Evolutionary conservation across 2,113 vertebrate genomes (phyloP).

Genomic region (Alethe castanea): DNA sequence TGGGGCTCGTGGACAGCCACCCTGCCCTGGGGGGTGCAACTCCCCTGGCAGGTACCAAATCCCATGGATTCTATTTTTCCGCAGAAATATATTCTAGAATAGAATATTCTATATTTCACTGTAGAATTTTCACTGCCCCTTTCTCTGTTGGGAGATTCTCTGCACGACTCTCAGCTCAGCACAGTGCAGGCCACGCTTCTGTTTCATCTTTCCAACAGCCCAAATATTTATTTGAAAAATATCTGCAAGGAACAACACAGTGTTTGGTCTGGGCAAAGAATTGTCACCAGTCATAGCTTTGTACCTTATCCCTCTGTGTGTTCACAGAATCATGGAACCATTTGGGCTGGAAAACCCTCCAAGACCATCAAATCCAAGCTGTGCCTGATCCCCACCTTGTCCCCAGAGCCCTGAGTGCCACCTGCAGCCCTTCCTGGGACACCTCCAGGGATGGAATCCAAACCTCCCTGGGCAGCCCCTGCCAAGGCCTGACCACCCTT

Average conservation of each 20-base stretch:
- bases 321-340: neutral
- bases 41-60: neutral
- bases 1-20: neutral
- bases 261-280: neutral
- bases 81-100: too few species aligned
- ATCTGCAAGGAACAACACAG: neutral
- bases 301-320: neutral
- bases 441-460: neutral
- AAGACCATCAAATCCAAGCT: fast-evolving
- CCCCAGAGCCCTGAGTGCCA: neutral
- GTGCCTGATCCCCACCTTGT: fast-evolving
- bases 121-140: neutral
- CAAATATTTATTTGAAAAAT: neutral
- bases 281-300: neutral
- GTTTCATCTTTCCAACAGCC: neutral
- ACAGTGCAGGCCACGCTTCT: fast-evolving
- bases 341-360: neutral
- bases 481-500: fast-evolving
- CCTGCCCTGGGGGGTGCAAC: neutral
- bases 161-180: fast-evolving
- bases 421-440: neutral
- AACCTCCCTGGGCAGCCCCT: neutral
- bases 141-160: neutral
- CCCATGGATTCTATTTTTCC: fast-evolving
- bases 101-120: neutral